Evolutionary conservation across 2,888 invertebrate genomes (phyloP).

Genomic region (Apamea epomidion): DNA sequence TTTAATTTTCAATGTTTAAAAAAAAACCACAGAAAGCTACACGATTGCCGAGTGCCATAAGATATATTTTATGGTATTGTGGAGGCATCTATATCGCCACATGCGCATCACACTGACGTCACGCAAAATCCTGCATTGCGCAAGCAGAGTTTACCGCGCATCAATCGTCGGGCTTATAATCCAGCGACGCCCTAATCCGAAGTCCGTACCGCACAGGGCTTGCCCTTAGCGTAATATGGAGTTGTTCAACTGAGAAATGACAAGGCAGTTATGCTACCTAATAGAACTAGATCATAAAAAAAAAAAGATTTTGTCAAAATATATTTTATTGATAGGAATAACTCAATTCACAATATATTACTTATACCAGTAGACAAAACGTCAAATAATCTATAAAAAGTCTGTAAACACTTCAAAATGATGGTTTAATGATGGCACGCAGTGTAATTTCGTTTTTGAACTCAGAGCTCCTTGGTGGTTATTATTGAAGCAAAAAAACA

Average conservation of each 20-base stretch:
- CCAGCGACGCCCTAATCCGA: background rate
- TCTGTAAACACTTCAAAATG: constrained; percentile 96
- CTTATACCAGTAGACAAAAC: constrained; percentile 27
- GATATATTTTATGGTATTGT: no score
- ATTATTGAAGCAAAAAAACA: constrained; percentile 93
- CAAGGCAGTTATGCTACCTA: no score
- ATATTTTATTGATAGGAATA: constrained; percentile 60
- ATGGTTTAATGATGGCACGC: constrained; percentile 95
- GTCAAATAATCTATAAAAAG: constrained; percentile 80
- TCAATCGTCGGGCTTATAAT: no score
- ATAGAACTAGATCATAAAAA: background rate
- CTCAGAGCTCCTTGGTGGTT: constrained; percentile 92
- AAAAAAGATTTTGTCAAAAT: constrained; percentile 25
- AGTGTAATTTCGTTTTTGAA: constrained; percentile 94
- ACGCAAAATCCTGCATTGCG: no score
- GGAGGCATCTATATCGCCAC: no score
- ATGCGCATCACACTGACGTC: no score
- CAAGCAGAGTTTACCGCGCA: no score
- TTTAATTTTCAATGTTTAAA: no score
- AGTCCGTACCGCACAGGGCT: background rate
- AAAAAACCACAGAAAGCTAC: no score
- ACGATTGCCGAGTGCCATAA: no score
- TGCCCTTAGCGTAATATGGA: background rate
- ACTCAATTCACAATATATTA: constrained; percentile 53
- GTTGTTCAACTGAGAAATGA: background rate